These are phyloP conservation scores for Campoplex capitator DNA, from an alignment of 2,888 invertebrate genomes.

Conservation along the genomic window DNA sequence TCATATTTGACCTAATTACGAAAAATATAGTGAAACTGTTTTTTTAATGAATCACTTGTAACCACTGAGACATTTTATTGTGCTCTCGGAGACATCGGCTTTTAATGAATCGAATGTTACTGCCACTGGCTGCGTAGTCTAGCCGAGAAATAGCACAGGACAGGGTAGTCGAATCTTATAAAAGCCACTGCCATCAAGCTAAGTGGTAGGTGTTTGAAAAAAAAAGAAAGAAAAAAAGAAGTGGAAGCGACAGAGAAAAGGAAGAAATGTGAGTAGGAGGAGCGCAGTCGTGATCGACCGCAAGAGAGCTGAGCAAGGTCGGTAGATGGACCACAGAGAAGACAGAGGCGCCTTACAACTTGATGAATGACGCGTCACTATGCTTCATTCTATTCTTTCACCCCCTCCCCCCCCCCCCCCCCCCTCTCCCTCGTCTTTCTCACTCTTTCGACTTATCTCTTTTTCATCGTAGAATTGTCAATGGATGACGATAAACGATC, in stretches of 20 bases:
- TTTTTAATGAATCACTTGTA: not conserved
- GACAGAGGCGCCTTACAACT: constrained; percentile 44
- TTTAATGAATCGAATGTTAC: constrained; percentile 53
- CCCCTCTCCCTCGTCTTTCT: not conserved
- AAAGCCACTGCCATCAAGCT: constrained; percentile 62
- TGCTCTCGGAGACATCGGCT: constrained; percentile 17
- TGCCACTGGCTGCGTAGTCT: constrained; percentile 33
- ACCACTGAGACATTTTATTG: not conserved
- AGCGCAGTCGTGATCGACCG: constrained; percentile 76
- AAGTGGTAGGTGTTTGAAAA: constrained; percentile 66
- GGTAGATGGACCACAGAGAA: constrained; percentile 43
- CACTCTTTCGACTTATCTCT: constrained; percentile 2
- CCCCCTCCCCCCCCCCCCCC: not conserved
- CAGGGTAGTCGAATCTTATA: constrained; percentile 57
- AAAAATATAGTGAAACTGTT: not conserved
- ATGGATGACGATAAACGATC: constrained; percentile 47
- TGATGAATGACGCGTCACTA: constrained; percentile 57
- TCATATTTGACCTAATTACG: not conserved
- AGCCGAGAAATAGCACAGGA: constrained; percentile 34
- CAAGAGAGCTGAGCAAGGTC: constrained; percentile 72
- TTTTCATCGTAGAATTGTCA: constrained; percentile 50
- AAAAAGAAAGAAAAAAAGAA: constrained; percentile 60
- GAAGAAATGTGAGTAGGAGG: constrained; percentile 51
- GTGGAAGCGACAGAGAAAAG: constrained; percentile 45
- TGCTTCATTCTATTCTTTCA: constrained; percentile 38